These are phyloP conservation scores for Papilio elwesi DNA, from an alignment of 2,888 invertebrate species.

Conservation along the genomic window DNA sequence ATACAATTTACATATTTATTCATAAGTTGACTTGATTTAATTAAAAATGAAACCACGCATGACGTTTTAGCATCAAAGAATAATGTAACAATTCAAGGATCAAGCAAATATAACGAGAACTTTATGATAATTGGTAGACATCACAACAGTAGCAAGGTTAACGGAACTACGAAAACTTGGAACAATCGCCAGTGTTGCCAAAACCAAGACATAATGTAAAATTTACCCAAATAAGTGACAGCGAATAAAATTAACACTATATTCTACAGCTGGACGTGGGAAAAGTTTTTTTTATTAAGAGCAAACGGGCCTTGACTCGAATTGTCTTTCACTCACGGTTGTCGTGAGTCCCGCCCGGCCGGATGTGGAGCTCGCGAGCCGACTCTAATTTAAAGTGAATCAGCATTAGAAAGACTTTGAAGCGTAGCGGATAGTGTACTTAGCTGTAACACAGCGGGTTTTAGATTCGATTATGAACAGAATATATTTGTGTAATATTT, in stretches of 20 bases:
- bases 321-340: slow-evolving; percentile 35
- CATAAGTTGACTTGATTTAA: too few species aligned
- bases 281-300: neutral
- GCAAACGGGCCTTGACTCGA: slow-evolving; percentile 23
- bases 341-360: slow-evolving; percentile 32
- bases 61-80: too few species aligned
- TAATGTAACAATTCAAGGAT: too few species aligned
- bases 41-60: too few species aligned
- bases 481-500: too few species aligned
- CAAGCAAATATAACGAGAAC: too few species aligned
- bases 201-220: neutral
- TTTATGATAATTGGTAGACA: too few species aligned
- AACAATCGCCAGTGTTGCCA: too few species aligned
- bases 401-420: neutral
- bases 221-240: neutral
- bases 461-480: too few species aligned
- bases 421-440: neutral
- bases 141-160: neutral
- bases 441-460: too few species aligned
- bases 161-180: too few species aligned
- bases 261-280: neutral
- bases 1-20: too few species aligned
- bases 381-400: neutral
- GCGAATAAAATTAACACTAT: neutral
- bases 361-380: slow-evolving; percentile 24